Base-by-base conservation (phyloP, 2,113 vertebrate species). In the Lonchura striata region DNA sequence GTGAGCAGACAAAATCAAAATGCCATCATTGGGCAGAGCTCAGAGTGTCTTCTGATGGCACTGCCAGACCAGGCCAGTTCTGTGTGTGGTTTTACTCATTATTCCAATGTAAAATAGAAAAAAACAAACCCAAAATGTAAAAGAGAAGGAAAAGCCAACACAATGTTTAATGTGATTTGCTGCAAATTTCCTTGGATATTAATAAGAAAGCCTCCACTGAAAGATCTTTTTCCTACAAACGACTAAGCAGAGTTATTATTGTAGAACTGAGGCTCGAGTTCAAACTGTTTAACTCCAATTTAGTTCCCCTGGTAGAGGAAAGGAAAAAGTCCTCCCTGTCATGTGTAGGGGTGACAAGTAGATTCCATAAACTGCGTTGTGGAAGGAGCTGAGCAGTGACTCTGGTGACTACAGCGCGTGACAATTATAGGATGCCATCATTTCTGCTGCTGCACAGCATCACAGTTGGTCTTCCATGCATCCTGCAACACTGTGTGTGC, bases 21-120 rank as follows among this genome's bases (percentile, higher is more conserved):
- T 2, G 11, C 11, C 0, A 1, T 25, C 9, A 3, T 4, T 10
- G 22, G 31, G 49, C 54, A 61, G 63, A 69, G 15, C 25, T 69
- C 35, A 39, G 3, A 19, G 30, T 31, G n/a, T 59, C 71, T 65
- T 88, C 76, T 76, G 63, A 37, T 4, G 13, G 79, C 54, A 60
- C 23, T 47, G 44, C 41, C 35, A 68, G 61, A 50, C 17, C 41
- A 61, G 50, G 37, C 37, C 47, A 6, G 4, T 39, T 78, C 57
- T 60, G 6, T 19, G 25, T 25, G 31, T 47, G 44, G 31, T 66
- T 94, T 86, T 56, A 37, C 14, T 21, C 30, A 16, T 46, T 16
- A 25, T 49, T 37, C 11, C 28, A 86, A 24, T 72, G 15, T 11
- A 2, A 66, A 57, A 47, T 39, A 41, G 53, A 27, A 24, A 6